Conservation (phyloP, 2,113 vertebrate genomes). For the Aphyosemion australe region DNA sequence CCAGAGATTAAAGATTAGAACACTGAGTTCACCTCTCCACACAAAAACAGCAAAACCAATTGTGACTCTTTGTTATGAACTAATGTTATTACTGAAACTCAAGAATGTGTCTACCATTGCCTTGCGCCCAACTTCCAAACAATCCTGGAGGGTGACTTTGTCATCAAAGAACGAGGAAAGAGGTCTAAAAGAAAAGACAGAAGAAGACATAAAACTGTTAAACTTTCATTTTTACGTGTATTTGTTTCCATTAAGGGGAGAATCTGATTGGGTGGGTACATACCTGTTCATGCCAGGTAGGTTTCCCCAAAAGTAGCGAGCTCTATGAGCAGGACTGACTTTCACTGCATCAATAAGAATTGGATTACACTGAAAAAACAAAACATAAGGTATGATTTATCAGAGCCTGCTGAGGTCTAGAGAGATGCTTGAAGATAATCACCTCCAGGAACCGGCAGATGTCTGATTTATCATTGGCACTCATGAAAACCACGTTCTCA, state of each 20-base stretch:
- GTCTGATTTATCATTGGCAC: conserved; percentile 87
- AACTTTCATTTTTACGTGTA: neutral
- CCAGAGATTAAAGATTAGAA: neutral
- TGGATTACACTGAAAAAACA: conserved; percentile 87
- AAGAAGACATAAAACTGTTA: too few species aligned
- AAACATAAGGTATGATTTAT: neutral
- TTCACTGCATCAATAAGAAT: conserved; percentile 91
- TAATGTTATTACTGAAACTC: neutral
- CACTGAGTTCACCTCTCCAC: too few species aligned
- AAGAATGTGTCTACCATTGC: conserved; percentile 80
- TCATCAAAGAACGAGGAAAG: conserved; percentile 78
- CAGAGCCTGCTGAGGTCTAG: too few species aligned
- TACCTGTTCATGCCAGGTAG: conserved; percentile 96
- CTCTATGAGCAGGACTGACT: conserved; percentile 90
- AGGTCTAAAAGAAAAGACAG: conserved; percentile 70
- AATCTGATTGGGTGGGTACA: neutral
- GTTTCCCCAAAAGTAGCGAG: conserved; percentile 96
- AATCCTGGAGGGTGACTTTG: conserved; percentile 85
- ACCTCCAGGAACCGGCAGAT: conserved; percentile 96
- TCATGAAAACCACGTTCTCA: conserved; percentile 96
- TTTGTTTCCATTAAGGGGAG: neutral
- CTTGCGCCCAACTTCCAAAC: conserved; percentile 84
- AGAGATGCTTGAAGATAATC: neutral
- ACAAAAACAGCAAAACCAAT: too few species aligned
- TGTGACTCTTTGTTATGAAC: too few species aligned